These are phyloP conservation scores for Protobothrops flavoviridis DNA, from an alignment of 2,113 vertebrate genomes.

Conservation along the genomic window DNA sequence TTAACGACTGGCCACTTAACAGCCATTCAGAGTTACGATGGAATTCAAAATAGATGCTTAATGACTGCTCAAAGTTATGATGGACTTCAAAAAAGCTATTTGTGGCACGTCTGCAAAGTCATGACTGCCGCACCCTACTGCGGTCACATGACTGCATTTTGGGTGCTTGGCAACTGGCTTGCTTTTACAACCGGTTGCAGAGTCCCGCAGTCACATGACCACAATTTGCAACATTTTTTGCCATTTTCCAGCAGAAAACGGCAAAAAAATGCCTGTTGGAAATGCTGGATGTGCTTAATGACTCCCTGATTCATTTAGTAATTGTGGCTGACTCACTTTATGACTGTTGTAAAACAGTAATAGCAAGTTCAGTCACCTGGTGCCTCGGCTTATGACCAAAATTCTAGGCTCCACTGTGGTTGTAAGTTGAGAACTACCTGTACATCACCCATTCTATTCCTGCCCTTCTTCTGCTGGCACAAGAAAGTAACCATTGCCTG, in stretches of 20 bases:
- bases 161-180: neutral
- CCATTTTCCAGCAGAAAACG: neutral
- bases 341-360: neutral
- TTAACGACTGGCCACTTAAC: neutral
- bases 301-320: neutral
- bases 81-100: neutral
- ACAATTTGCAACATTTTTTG: neutral
- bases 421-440: neutral
- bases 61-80: neutral
- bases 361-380: neutral
- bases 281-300: neutral
- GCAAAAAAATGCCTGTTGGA: neutral
- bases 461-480: neutral
- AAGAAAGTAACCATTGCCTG: conserved; percentile 5
- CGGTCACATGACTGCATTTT: neutral
- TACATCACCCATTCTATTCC: neutral
- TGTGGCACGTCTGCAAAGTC: neutral
- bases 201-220: neutral
- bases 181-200: neutral
- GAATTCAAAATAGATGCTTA: neutral
- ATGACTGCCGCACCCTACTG: neutral
- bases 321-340: neutral
- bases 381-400: neutral
- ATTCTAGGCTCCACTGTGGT: neutral
- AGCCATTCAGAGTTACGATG: neutral